A percentile compares a stretch with the other conserved stretches of the same genome.
phyloP scores from a whole-genome alignment of 2,888 invertebrate genomes.

The Odontomyia ornata region DNA sequence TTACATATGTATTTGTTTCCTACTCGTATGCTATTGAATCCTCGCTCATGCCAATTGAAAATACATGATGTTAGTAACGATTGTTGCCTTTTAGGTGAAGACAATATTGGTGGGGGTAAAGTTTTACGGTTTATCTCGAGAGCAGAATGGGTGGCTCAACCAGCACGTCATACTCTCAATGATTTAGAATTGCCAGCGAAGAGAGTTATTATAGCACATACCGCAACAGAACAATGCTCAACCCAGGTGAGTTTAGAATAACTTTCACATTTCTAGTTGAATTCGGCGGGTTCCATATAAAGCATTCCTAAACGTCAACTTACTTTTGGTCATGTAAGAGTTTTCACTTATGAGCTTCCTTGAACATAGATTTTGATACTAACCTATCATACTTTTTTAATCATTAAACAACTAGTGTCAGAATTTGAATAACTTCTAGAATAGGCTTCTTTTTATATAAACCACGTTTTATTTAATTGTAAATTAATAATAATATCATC shows the following conservation, averaged over 20 bases:
- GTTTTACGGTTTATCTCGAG: conserved; percentile 69
- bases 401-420: too few relatives aligned
- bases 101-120: conserved; percentile 54
- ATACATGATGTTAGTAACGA: too few relatives aligned
- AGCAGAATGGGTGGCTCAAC: conserved; percentile 75
- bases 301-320: background rate
- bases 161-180: conserved; percentile 64
- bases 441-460: too few relatives aligned
- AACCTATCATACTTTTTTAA: too few relatives aligned
- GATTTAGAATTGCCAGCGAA: conserved; percentile 66
- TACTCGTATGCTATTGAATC: conserved; percentile 24
- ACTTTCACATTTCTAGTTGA: background rate
- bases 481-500: background rate
- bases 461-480: too few relatives aligned
- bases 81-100: conserved; percentile 48
- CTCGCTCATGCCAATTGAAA: conserved; percentile 19
- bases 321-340: too few relatives aligned
- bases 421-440: too few relatives aligned
- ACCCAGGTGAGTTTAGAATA: conserved; percentile 63
- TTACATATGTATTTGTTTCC: background rate
- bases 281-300: background rate
- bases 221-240: conserved; percentile 70
- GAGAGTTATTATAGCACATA: conserved; percentile 72
- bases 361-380: too few relatives aligned
- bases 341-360: too few relatives aligned